phyloP scores from a whole-genome alignment of 2,888 invertebrate species.

The Lysandra bellargus region DNA sequence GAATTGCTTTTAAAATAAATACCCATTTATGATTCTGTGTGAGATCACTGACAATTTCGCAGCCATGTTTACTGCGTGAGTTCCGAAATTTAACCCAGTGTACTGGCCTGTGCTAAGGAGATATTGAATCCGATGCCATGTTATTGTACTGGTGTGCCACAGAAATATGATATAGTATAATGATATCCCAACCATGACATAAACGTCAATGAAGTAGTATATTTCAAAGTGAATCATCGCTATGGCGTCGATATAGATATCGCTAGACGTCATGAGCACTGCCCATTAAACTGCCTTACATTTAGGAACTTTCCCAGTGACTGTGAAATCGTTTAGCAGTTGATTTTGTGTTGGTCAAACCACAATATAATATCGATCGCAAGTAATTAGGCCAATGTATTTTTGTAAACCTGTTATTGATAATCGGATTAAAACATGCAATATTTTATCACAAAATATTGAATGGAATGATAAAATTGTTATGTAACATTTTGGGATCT shows the following conservation, averaged over 20 bases:
- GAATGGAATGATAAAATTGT: too few species aligned
- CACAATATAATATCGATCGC: neutral
- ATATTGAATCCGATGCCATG: too few species aligned
- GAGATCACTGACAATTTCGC: conserved; percentile 4
- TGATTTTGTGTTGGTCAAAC: neutral
- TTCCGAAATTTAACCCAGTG: neutral
- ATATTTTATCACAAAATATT: neutral
- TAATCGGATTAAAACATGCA: conserved; percentile 1
- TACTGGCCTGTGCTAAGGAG: neutral
- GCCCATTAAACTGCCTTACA: too few species aligned
- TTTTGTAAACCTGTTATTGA: conserved; percentile 4
- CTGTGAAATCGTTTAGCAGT: conserved; percentile 1
- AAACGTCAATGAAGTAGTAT: neutral
- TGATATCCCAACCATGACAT: neutral
- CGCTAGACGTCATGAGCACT: too few species aligned
- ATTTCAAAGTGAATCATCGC: too few species aligned
- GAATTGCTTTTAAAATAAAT: conserved; percentile 8
- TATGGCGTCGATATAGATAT: too few species aligned
- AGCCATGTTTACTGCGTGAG: neutral
- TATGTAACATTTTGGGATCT: too few species aligned
- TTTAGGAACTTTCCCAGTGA: neutral
- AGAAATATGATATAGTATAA: neutral
- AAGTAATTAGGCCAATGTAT: neutral
- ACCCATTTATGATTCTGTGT: conserved; percentile 5
- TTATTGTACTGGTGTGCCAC: too few species aligned